Conservation (phyloP, 2,113 vertebrate species). For the Ageneiosus marmoratus region DNA sequence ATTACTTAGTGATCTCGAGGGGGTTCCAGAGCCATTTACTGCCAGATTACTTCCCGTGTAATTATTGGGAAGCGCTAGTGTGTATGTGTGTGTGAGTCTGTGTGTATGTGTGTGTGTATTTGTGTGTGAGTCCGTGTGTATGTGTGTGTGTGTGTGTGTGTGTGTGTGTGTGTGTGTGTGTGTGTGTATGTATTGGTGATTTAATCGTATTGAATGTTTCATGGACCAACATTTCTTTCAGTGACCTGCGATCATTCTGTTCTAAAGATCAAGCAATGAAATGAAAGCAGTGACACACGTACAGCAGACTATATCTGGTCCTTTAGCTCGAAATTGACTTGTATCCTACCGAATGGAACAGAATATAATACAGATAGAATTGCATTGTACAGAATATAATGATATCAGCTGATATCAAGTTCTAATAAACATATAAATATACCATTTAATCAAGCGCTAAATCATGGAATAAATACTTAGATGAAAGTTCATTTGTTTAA, state of each 20-base stretch:
- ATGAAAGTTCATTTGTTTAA: neutral
- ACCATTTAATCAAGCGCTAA: neutral
- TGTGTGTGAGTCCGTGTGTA: constrained; percentile 15
- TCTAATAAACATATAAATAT: neutral
- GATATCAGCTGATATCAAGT: neutral
- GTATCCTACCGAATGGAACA: neutral
- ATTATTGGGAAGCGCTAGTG: constrained; percentile 51
- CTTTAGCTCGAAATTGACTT: neutral
- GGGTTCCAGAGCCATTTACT: constrained; percentile 52
- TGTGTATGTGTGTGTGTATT: constrained; percentile 5
- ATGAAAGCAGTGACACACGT: neutral
- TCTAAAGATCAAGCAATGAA: constrained; percentile 5
- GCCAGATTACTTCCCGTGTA: constrained; percentile 56
- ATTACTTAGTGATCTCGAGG: constrained; percentile 56
- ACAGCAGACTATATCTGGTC: neutral
- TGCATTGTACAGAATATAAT: neutral
- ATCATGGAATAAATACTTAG: neutral
- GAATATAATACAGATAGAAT: neutral
- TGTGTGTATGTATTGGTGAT: neutral
- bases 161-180: constrained; percentile 6
- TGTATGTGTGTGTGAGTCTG: constrained; percentile 8
- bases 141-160: constrained; percentile 6
- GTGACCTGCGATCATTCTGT: constrained; percentile 13
- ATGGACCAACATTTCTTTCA: constrained; percentile 22
- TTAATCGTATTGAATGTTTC: constrained; percentile 46